Evolutionary conservation across 2,797 vertebrate species (phyloP).

Genomic region (Hydrolagus colliei): DNA sequence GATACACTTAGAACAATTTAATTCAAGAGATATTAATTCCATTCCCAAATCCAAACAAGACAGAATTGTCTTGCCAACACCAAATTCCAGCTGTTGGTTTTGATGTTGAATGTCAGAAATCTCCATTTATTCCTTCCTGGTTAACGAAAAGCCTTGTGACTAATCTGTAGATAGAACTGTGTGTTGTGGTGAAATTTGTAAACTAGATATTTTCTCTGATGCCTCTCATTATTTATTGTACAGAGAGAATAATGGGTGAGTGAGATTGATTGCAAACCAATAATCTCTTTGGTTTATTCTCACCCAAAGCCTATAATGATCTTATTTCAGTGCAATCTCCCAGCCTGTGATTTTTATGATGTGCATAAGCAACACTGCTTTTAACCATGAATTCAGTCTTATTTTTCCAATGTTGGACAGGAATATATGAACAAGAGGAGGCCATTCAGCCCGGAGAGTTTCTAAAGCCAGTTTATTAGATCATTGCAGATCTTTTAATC

Average conservation of each 20-base stretch:
- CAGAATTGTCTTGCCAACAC: background rate
- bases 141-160: background rate
- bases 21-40: background rate
- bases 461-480: too few species aligned
- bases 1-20: background rate
- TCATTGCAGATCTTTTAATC: too few species aligned
- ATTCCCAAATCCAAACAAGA: background rate
- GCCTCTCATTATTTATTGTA: background rate
- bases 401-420: too few species aligned
- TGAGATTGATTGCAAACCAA: background rate
- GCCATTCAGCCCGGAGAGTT: too few species aligned
- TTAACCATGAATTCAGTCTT: background rate
- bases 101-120: background rate
- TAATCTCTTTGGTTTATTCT: background rate
- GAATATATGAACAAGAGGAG: too few species aligned
- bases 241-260: background rate
- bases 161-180: background rate
- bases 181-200: background rate
- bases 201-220: background rate
- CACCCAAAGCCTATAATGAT: background rate
- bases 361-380: background rate
- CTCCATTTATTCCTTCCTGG: too few species aligned
- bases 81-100: background rate
- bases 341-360: background rate
- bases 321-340: background rate